Base-by-base conservation (phyloP, 2,797 vertebrate species). In the Rachycentron canadum region DNA sequence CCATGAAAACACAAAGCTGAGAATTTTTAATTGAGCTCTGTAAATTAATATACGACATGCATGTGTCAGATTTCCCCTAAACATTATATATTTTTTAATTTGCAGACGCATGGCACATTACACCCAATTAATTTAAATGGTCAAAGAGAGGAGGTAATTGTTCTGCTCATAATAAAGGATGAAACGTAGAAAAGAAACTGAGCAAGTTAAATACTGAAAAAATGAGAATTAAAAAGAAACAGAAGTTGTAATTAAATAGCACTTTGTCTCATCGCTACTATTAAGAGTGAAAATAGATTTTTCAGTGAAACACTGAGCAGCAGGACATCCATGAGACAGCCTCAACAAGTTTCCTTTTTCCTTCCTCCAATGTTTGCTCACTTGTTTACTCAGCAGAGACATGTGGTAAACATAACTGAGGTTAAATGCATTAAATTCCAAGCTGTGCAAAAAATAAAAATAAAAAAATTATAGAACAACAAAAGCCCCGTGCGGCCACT, bases 21-120 rank as follows among this genome's bases (percentile, higher is more conserved):
- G n/a, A 32, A 28, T 63, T 81, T 84, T 73, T 53, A 78, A 83
- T 84, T 17, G 79, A 83, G 63, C 58, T 17, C 3, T 68, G 23
- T 32, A 57, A 85, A 88, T 81, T 81, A 85, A 87, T 84, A 79
- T 75, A 28, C 67, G 0, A 43, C 70, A 12, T 64, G 43, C 26
- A 68, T 69, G 61, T 78, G 34, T 73, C n/a, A 43, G 17, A 7
- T 79, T 79, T 61, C 11, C 52, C 73, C 69, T 1, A 23, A 66
- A 80, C 32, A 5, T 30, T 7, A 59, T 61, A 8, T 41, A 45
- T 47, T 41, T 57, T n/a, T 81, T 49, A 69, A 78, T 76, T 66
- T 57, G 6, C 25, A 52, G 45, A 21, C 57, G 64, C 50, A 41
- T 69, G 70, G 11, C 4, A 56, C 45, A 26, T 72, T 66, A 56